A percentile compares a stretch with the other conserved stretches of the same genome.
Evolutionary conservation across 2,113 vertebrate genomes (phyloP).

Genomic region (Mesitornis unicolor): DNA sequence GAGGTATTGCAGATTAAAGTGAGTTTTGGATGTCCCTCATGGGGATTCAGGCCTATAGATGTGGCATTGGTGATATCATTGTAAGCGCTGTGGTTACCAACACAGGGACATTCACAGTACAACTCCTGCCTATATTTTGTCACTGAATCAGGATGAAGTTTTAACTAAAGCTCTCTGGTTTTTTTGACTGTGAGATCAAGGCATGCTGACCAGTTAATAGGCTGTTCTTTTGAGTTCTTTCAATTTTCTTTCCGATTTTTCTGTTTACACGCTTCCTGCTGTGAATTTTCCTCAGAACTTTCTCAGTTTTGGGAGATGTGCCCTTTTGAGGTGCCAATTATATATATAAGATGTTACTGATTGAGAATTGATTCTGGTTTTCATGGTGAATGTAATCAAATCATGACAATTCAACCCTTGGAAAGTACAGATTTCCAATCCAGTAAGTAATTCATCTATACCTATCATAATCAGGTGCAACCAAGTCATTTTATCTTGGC

Average conservation of each 20-base stretch:
- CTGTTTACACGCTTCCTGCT: not conserved
- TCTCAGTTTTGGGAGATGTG: not conserved
- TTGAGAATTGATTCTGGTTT: conserved; percentile 4
- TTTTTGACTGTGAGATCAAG: not conserved
- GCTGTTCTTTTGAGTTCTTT: not conserved
- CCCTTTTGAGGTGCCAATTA: not conserved
- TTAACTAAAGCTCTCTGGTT: not conserved
- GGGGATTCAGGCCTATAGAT: not conserved
- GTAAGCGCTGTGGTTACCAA: not conserved
- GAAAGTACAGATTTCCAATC: not conserved
- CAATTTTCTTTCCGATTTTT: not conserved
- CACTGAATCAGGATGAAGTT: not conserved
- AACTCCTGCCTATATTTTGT: not conserved
- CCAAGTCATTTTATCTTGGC: not conserved
- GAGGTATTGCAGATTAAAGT: not conserved
- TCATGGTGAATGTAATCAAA: conserved; percentile 22
- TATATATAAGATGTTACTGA: not conserved
- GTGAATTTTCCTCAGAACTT: not conserved
- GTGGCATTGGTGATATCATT: not conserved
- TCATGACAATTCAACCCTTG: not conserved
- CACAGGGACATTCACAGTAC: not conserved
- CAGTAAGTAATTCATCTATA: not conserved
- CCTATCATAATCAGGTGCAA: conserved; percentile 1
- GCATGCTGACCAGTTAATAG: not conserved
- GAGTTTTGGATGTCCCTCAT: not conserved